A percentile compares a stretch with the other conserved stretches of the same genome.
These are phyloP conservation scores for Macaria notata DNA, from an alignment of 2,888 invertebrate species.

Conservation along the genomic window DNA sequence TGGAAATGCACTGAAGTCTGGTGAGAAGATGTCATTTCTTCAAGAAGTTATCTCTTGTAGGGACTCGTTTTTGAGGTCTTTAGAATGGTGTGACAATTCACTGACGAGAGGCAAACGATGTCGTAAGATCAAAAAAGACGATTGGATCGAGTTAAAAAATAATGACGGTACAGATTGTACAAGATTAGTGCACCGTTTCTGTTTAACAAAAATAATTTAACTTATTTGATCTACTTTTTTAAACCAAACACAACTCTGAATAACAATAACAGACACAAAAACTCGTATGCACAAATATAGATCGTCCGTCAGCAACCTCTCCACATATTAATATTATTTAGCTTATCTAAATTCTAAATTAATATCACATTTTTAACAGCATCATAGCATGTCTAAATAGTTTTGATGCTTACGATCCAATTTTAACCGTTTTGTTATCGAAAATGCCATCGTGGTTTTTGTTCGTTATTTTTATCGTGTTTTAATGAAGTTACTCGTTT, in stretches of 20 bases:
- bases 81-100: constrained; percentile 78
- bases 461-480: too few species aligned
- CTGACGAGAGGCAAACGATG: constrained; percentile 70
- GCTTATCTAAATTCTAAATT: too few species aligned
- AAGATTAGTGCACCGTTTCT: constrained; percentile 29
- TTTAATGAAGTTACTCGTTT: too few species aligned
- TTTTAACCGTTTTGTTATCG: constrained; percentile 1
- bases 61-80: constrained; percentile 70
- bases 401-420: constrained; percentile 1
- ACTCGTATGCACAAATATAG: constrained; percentile 6
- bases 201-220: constrained; percentile 2
- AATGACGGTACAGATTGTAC: constrained; percentile 57
- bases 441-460: too few species aligned
- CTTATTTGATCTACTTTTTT: too few species aligned
- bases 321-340: too few species aligned
- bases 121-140: constrained; percentile 64
- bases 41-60: constrained; percentile 70
- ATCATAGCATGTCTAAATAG: constrained; percentile 6
- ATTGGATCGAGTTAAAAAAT: constrained; percentile 67
- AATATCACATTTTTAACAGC: constrained; percentile 4
- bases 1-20: constrained; percentile 60
- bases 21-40: constrained; percentile 76
- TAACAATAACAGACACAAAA: constrained; percentile 5
- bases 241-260: constrained; percentile 1
- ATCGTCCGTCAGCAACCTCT: neutral